Evolutionary conservation across 1,140 invertebrate genomes (phyloP).

Genomic region (Drosophila miranda): DNA sequence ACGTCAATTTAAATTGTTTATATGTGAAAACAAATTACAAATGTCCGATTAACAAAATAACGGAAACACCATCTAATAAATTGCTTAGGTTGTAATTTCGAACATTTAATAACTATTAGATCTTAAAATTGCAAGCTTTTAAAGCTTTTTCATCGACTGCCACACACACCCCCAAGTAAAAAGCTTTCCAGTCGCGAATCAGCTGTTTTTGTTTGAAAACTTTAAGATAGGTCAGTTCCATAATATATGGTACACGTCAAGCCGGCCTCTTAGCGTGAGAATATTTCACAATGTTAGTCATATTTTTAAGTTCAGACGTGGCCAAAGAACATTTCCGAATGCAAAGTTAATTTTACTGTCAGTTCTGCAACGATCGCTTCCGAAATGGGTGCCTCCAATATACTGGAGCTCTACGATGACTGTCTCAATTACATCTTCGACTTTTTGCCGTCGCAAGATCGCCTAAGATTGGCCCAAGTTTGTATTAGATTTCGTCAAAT

Average conservation of each 20-base stretch:
- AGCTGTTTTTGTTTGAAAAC: constrained; percentile 11
- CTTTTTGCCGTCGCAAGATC: constrained; percentile 26
- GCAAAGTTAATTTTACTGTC: constrained; percentile 7
- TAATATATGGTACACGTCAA: background rate
- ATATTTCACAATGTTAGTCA: constrained; percentile 49
- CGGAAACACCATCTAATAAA: background rate
- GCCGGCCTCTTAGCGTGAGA: constrained; percentile 15
- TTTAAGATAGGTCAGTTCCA: constrained; percentile 46
- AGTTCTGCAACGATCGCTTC: constrained; percentile 13
- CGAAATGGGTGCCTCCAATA: constrained; percentile 33
- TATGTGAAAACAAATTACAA: background rate
- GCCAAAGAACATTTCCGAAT: constrained; percentile 14
- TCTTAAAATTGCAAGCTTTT: background rate
- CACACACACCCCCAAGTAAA: background rate
- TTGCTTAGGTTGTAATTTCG: too few species aligned
- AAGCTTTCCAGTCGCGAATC: background rate
- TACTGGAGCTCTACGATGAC: constrained; percentile 48
- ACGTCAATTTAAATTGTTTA: too few species aligned
- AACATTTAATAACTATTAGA: background rate
- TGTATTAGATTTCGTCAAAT: constrained; percentile 52
- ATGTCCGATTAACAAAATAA: background rate
- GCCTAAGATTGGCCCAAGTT: constrained; percentile 41
- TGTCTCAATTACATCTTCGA: constrained; percentile 43
- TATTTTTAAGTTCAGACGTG: constrained; percentile 31
- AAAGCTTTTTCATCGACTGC: background rate